Evolutionary conservation across 2,113 vertebrate genomes (phyloP).

Genomic region (Ancistrus triradiatus): DNA sequence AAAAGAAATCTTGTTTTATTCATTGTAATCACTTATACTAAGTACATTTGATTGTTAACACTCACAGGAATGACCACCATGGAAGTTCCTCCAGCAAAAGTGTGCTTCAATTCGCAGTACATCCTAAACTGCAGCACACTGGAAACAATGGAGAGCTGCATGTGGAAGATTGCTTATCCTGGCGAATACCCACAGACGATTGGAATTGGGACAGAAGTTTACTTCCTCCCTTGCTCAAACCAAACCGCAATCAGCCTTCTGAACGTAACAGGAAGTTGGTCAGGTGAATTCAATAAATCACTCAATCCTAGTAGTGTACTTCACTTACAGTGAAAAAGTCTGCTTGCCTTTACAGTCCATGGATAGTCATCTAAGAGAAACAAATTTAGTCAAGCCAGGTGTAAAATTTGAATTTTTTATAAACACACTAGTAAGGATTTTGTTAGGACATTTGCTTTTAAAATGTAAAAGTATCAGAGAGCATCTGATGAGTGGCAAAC

Average conservation of each 20-base stretch:
- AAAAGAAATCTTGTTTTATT: no score
- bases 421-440: no score
- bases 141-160: not conserved
- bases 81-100: accelerated
- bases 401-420: no score
- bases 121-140: slow-evolving; percentile 33
- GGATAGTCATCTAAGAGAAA: no score
- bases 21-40: not conserved
- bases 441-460: no score
- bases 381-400: no score
- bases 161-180: slow-evolving; percentile 26
- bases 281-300: slow-evolving; percentile 49
- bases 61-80: slow-evolving; percentile 57
- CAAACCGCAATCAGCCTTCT: slow-evolving; percentile 12
- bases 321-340: no score
- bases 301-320: no score
- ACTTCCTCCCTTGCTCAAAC: slow-evolving; percentile 10
- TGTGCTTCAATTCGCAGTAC: slow-evolving; percentile 23
- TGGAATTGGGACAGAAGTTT: slow-evolving; percentile 36
- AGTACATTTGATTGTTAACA: not conserved
- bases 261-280: slow-evolving; percentile 51
- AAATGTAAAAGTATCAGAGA: no score
- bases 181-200: not conserved
- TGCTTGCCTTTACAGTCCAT: no score
- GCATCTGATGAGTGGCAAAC: no score